Conservation (phyloP, 2,888 invertebrate species). For the Chloroclysta siterata region DNA sequence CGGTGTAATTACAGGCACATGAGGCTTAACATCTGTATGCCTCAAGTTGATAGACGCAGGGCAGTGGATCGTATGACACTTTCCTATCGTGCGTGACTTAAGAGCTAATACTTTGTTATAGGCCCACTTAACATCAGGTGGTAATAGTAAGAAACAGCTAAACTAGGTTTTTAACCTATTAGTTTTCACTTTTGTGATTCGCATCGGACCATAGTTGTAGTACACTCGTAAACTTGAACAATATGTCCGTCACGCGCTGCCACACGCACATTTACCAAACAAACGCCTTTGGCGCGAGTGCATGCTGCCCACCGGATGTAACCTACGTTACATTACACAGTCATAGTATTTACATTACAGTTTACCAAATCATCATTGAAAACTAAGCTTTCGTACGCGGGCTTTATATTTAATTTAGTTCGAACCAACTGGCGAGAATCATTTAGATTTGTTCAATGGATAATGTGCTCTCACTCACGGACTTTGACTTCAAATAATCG, state of each 20-base stretch:
- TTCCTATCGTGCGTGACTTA: too few species aligned
- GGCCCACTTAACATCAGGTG: too few species aligned
- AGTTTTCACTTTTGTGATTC: constrained; percentile 14
- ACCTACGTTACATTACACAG: constrained; percentile 17
- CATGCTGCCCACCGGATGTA: constrained; percentile 44
- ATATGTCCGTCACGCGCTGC: constrained; percentile 26
- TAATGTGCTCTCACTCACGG: constrained; percentile 5
- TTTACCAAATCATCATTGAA: not conserved
- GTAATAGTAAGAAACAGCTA: not conserved
- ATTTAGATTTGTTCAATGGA: not conserved
- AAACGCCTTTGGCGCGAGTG: constrained; percentile 29
- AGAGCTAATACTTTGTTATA: too few species aligned
- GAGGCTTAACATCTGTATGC: too few species aligned
- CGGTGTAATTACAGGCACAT: too few species aligned
- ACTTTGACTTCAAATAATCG: not conserved
- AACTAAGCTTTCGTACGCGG: constrained; percentile 3
- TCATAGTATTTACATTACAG: not conserved
- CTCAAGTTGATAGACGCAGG: too few species aligned
- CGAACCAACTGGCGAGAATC: not conserved
- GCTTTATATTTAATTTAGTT: not conserved
- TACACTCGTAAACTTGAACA: constrained; percentile 24
- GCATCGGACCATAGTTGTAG: constrained; percentile 3
- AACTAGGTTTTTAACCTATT: too few species aligned
- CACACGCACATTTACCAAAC: constrained; percentile 36
- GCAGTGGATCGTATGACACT: too few species aligned